Base-by-base conservation (phyloP, 2,888 invertebrate genomes). In the Hybos culiciformis region DNA sequence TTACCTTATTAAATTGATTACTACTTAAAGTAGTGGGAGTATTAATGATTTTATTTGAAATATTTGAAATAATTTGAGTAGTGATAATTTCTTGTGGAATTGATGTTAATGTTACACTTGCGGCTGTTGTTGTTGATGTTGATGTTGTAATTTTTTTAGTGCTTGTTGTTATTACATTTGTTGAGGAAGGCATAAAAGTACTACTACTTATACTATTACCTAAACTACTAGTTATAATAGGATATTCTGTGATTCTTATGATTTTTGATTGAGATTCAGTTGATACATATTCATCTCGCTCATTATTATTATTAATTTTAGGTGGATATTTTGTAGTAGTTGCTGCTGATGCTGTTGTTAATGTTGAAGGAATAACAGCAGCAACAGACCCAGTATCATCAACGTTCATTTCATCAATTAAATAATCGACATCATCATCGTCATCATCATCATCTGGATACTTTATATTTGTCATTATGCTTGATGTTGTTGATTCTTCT, bases 401-500 rank as follows among this genome's bases (percentile, higher is more conserved):
- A 29, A n/a, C n/a, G n/a, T 12, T 2, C 12, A n/a, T 8, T 5
- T 12, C 26, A 5, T 5, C 12, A 29, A n/a, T 29, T n/a, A 4
- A 2, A 12, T 4, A 2, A 29, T n/a, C 12, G 2, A 12, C 29
- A 29, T n/a, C 6, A 12, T 3, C 2, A 12, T 5, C 29, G n/a
- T 29, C 12, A 12, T 29, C 29, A 29, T 29, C 29, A n/a, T 29
- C 29, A n/a, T 29, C n/a, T 6, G 29, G n/a, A n/a, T 29, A n/a
- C n/a, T 29, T 29, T n/a, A n/a, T 29, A 29, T n/a, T 29, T 29
- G 12, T 29, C n/a, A 29, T 12, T 29, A 29, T 5, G 41, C 46
- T 39, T 32, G 37, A 45, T 24, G 45, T 46, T 33, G 49, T 40
- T 37, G 48, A 45, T 37, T 45, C 43, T 39, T 47, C 48, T 33